Evolutionary conservation across 2,888 invertebrate species (phyloP).

Genomic region (Patella pellucida): DNA sequence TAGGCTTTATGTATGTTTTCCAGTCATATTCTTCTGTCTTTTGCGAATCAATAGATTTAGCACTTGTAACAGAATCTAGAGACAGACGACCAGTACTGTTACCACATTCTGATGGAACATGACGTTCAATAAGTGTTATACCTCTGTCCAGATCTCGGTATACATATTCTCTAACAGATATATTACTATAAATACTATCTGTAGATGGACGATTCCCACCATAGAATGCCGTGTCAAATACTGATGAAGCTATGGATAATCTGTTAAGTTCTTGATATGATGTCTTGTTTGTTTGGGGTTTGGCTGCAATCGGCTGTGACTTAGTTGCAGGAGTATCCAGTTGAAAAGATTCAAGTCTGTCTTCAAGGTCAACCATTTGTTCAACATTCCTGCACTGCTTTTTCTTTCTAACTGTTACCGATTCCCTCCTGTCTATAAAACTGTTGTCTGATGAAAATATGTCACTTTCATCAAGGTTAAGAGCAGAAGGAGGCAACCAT

Average conservation of each 20-base stretch:
- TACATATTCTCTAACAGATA: slow-evolving; percentile 52
- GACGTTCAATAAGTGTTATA: slow-evolving; percentile 54
- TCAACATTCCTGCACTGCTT: neutral
- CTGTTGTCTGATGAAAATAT: slow-evolving; percentile 38
- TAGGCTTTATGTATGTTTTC: slow-evolving; percentile 34
- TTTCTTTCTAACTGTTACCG: slow-evolving; percentile 13
- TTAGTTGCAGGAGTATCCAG: neutral
- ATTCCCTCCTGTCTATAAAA: slow-evolving; percentile 11
- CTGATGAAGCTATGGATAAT: neutral
- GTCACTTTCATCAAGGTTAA: slow-evolving; percentile 29
- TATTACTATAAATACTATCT: slow-evolving; percentile 46
- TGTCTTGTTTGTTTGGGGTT: slow-evolving; percentile 15
- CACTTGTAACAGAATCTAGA: slow-evolving; percentile 47
- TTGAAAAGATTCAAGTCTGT: slow-evolving; percentile 5
- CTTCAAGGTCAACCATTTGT: neutral
- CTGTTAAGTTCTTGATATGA: neutral
- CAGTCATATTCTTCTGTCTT: slow-evolving; percentile 55
- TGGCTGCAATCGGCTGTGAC: neutral
- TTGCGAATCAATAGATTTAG: slow-evolving; percentile 40
- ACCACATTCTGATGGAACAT: slow-evolving; percentile 55
- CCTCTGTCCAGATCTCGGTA: slow-evolving; percentile 57
- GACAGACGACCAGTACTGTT: slow-evolving; percentile 46
- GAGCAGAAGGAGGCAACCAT: neutral
- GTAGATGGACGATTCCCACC: slow-evolving; percentile 31
- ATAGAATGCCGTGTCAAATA: neutral